phyloP scores from a whole-genome alignment of 2,113 vertebrate species.

The Copsychus sechellarum region DNA sequence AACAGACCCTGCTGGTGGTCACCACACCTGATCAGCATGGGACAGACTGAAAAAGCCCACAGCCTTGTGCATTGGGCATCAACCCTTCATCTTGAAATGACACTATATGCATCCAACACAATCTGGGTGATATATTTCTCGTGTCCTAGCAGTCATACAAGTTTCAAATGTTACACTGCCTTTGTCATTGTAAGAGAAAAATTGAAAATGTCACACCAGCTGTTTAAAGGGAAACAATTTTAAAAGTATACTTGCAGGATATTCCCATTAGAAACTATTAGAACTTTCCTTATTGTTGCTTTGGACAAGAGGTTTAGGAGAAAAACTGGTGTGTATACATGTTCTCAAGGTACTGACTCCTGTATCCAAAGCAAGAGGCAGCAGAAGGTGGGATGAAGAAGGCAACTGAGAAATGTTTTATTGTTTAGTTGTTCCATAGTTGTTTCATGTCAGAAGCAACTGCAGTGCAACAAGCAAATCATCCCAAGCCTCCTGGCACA shows the following conservation, averaged over 20 bases:
- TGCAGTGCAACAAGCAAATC: neutral
- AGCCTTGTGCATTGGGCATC: neutral
- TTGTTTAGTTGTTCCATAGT: neutral
- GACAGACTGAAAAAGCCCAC: neutral
- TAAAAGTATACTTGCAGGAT: neutral
- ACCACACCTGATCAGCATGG: neutral
- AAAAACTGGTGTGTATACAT: neutral
- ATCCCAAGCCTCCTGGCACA: neutral
- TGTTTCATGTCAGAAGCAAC: neutral
- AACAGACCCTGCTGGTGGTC: neutral
- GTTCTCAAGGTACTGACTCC: neutral
- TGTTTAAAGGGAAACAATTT: neutral
- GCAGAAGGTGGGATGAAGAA: neutral
- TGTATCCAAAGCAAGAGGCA: neutral
- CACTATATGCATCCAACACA: neutral
- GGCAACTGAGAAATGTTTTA: neutral
- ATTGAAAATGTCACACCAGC: neutral
- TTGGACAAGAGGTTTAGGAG: neutral
- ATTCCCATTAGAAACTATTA: neutral
- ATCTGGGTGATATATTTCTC: neutral
- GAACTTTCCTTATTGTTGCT: neutral
- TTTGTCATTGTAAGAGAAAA: neutral
- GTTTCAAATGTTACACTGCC: neutral
- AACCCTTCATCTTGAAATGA: neutral
- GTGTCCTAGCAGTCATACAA: accelerated